Evolutionary conservation across 2,113 vertebrate genomes (phyloP), one percentile per base, ranked within the genome.

Genomic region (Halichoerus grypus): DNA sequence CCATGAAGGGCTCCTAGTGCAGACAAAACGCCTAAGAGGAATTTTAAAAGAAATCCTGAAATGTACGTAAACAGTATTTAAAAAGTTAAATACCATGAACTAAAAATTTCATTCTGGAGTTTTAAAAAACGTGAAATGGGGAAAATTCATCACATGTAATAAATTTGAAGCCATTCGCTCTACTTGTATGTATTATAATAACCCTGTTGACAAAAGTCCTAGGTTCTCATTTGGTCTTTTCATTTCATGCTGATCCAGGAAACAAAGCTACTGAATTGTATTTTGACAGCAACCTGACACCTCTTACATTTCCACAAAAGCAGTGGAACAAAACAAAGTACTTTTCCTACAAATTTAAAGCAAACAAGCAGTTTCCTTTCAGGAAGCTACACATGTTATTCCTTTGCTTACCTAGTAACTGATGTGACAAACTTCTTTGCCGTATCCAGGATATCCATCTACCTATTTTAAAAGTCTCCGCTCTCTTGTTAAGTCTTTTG

Each of bases 301-400:
- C 81, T 77, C 61, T 46, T 69, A 21, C 0, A 63, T 33, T 92
- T 74, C 63, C 83, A 77, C 49, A 92, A 69, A 57, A 69, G 0
- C 5, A 33, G 77, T 2, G 18, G n/a, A 87, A 12, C 51, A 71
- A 92, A 15, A 61, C 61, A 33, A 95, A 93, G 21, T 16, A 79
- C 87, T 95, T 63, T 61, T 94, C 74, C 86, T 33, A 67, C 84
- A 85, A 8, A 87, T n/a, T 81, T 74, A 76, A 91, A 88, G 72
- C 79, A 71, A 93, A 92, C 22, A 86, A 94, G 84, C 55, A 18
- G 42, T 31, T 95, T 94, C 94, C 53, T 7, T 97, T 97, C 71
- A 76, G 92, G 65, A 97, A 98, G 94, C 26, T 82, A 61, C 42
- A 83, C 71, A 42, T 69, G 0, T 59, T 77, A 3, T 71, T 59